phyloP scores from a whole-genome alignment of 2,888 invertebrate genomes.

The Saturnia pavonia region DNA sequence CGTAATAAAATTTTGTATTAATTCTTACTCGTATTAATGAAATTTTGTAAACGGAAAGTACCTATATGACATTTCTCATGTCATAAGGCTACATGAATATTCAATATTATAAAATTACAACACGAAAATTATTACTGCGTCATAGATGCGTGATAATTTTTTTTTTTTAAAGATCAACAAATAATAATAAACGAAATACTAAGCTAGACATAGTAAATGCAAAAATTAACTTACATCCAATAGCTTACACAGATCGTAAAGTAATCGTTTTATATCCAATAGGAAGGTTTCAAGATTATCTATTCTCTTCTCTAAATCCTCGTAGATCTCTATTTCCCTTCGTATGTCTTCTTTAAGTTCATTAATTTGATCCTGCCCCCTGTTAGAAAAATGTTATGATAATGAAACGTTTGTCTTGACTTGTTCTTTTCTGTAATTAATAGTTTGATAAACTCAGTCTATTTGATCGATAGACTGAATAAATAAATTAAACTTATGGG shows the following conservation, averaged over 20 bases:
- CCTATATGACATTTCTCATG: too few species aligned
- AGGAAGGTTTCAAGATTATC: conserved; percentile 67
- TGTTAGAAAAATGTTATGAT: conserved; percentile 43
- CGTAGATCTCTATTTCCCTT: conserved; percentile 61
- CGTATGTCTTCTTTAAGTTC: conserved; percentile 83
- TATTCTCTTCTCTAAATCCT: conserved; percentile 53
- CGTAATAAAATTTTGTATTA: too few species aligned
- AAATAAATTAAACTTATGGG: too few species aligned
- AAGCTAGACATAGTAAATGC: not conserved
- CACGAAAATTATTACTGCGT: too few species aligned
- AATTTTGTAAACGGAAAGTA: too few species aligned
- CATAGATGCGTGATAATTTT: too few species aligned
- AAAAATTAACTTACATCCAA: conserved; percentile 61
- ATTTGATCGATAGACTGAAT: too few species aligned
- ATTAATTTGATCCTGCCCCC: conserved; percentile 87
- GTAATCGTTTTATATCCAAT: conserved; percentile 67
- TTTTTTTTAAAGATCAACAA: not conserved
- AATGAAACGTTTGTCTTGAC: not conserved
- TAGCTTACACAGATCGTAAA: conserved; percentile 71
- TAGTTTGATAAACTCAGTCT: not conserved
- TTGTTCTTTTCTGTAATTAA: not conserved
- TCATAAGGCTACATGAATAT: too few species aligned
- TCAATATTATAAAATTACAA: too few species aligned
- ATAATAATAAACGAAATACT: not conserved
- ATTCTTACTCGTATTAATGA: too few species aligned